Base-by-base conservation (phyloP, 2,797 vertebrate genomes). In the Onychomys torridus region DNA sequence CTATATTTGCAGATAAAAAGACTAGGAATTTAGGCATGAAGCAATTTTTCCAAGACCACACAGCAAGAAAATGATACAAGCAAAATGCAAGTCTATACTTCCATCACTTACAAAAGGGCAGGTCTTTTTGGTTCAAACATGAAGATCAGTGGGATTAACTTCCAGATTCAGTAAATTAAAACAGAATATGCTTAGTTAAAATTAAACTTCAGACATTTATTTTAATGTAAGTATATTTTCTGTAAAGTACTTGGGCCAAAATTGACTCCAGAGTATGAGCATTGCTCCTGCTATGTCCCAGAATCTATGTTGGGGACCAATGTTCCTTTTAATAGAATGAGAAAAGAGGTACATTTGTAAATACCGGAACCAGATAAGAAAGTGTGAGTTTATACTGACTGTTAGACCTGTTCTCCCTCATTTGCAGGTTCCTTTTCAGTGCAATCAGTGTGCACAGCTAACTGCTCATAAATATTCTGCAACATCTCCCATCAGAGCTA, bases 401-500 rank as follows among this genome's bases (percentile, higher is more conserved):
- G 91, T 75, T 55, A 61, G 95, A 82, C 6, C 9, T 59, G 65
- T 93, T 67, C 57, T 83, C 10, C 59, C 23, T 87, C 69, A 29
- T 57, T 85, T 78, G 29, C 57, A 96, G 83, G 55, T 90, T 90
- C 40, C 71, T 37, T 40, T 71, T 93, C 49, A 27, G 82, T 79
- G 90, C 83, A 96, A 92, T 75, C 52, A 93, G 43, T 7, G 7
- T 81, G 89, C 52, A 85, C 17, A 57, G 92, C 32, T 94, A 61
- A 95, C 46, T 94, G 87, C 69, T 96, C 40, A 14, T 19, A 85
- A 43, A 57, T 55, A 75, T 92, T 90, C 91, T 40, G 29, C 92
- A 91, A 92, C 69, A 94, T 96, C 96, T 92, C 77, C 73, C 93
- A 89, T 57, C 57, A 96, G 85, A 25, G n/a, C 43, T 94, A 52